phyloP scores from a whole-genome alignment of 30 jellyfish, hydroid and myxozoan species.

The Aurelia aurita complex sp. Pacific region DNA sequence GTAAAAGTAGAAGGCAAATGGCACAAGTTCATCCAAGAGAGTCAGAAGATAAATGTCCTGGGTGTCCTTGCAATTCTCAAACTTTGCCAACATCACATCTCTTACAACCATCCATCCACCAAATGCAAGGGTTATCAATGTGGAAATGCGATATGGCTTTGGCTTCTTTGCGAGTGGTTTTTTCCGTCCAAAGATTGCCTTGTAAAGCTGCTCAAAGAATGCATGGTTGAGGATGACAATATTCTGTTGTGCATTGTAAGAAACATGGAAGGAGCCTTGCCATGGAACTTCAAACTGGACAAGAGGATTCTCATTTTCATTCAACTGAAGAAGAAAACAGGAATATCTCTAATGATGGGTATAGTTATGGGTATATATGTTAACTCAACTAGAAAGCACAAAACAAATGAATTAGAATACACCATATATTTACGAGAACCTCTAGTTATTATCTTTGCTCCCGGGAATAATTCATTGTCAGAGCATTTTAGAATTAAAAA shows the following conservation, averaged over 20 bases:
- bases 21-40: not conserved
- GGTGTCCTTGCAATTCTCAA: not conserved
- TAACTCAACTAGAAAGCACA: too few species aligned
- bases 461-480: too few species aligned
- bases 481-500: too few species aligned
- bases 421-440: too few species aligned
- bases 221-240: conserved; percentile 17
- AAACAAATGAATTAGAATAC: too few species aligned
- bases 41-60: not conserved
- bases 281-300: conserved; percentile 6
- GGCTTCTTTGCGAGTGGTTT: conserved; percentile 31
- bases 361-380: too few species aligned
- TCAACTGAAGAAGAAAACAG: not conserved
- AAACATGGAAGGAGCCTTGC: conserved; percentile 35
- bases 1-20: conserved; percentile 3
- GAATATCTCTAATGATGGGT: too few species aligned
- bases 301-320: not conserved
- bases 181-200: conserved; percentile 6
- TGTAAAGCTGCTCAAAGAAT: not conserved
- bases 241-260: conserved; percentile 30
- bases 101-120: conserved; percentile 27
- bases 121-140: conserved; percentile 25
- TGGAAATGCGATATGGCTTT: conserved; percentile 20
- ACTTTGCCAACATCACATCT: not conserved
- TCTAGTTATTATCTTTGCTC: too few species aligned